Evolutionary conservation across 2,888 invertebrate species (phyloP).

Genomic region (Pristionchus fissidentatus): DNA sequence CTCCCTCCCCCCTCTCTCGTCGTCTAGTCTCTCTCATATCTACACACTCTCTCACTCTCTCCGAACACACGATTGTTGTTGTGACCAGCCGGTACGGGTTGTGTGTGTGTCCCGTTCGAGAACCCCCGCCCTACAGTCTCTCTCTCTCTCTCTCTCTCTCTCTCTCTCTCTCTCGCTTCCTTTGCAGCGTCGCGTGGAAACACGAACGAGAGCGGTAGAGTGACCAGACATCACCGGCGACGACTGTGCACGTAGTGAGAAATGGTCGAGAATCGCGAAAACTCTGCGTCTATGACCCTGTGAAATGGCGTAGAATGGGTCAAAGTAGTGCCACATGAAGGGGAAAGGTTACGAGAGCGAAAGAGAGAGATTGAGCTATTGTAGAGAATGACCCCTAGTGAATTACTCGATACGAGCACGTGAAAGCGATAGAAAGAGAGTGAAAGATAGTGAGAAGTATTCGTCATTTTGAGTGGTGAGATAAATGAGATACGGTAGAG

Average conservation of each 20-base stretch:
- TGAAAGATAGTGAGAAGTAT: not conserved
- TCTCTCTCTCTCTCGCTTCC: not conserved
- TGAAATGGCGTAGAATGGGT: not conserved
- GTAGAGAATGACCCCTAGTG: slow-evolving; percentile 8
- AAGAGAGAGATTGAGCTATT: not conserved
- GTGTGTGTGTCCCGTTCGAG: not conserved
- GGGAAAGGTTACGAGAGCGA: not conserved
- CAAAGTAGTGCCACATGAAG: not conserved
- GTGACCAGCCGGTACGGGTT: slow-evolving; percentile 37
- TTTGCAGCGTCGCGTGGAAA: not conserved
- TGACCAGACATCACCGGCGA: not conserved
- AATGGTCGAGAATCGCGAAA: not conserved
- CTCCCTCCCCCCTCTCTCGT: not conserved
- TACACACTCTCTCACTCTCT: not conserved
- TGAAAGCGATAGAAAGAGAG: slow-evolving; percentile 23
- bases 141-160: not conserved
- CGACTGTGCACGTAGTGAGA: not conserved
- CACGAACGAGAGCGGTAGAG: not conserved
- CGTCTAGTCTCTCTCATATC: not conserved
- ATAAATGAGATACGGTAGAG: not conserved
- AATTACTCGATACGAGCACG: slow-evolving; percentile 21
- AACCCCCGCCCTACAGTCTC: not conserved
- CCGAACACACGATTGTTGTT: slow-evolving; percentile 8
- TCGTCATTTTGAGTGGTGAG: not conserved
- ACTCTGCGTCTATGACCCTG: not conserved